phyloP scores from a whole-genome alignment of 1,140 invertebrate genomes.

The Zophobas atratus region DNA sequence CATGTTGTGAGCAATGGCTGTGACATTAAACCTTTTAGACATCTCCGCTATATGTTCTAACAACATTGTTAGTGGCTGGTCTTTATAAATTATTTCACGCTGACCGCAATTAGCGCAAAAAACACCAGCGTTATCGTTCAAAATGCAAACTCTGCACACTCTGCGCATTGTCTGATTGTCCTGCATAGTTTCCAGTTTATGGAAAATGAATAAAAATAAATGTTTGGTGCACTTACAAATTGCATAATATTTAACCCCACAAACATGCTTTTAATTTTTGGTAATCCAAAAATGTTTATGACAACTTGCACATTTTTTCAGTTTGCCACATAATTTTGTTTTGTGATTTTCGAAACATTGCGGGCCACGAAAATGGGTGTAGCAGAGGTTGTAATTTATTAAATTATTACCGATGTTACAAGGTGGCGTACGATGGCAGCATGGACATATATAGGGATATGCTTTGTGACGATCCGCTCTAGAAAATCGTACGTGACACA shows the following conservation, averaged over 20 bases:
- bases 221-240: background rate
- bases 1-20: no score
- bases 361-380: background rate
- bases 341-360: constrained; percentile 9
- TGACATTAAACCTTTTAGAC: no score
- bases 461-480: background rate
- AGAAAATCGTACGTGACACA: background rate
- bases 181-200: background rate
- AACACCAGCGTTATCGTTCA: background rate
- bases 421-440: background rate
- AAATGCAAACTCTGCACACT: background rate
- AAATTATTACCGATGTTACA: background rate
- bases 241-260: background rate
- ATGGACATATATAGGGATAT: background rate
- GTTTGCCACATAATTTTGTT: background rate
- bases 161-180: background rate
- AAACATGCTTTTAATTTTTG: background rate
- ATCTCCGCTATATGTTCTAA: no score
- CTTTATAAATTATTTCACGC: background rate
- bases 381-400: background rate
- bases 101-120: background rate
- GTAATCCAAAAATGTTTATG: background rate
- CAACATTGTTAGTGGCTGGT: background rate
- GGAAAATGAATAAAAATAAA: background rate
- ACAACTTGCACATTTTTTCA: constrained; percentile 1